Base-by-base conservation (phyloP, 2,888 invertebrate species). In the Diaphora mendica region DNA sequence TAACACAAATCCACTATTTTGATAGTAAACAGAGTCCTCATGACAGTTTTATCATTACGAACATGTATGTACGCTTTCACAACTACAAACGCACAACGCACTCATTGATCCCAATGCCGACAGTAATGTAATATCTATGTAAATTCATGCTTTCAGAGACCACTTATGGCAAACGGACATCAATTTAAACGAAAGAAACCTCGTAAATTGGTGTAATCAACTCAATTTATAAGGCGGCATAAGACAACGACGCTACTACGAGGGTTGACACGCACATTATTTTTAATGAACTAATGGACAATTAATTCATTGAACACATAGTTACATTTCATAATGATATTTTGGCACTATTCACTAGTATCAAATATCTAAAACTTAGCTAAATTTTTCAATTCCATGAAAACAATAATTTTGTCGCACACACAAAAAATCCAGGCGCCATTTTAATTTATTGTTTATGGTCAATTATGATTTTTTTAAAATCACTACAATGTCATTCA, bases 361-460 rank as follows among this genome's bases (percentile, higher is more conserved):
- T 79, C 83, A 80, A 79, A 79, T 73, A 71, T 48, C 76, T 70
- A 81, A 86, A 87, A 87, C 79, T 83, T 78, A 75, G 84, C 78
- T 87, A 87, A 82, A 88, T 88, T 84, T 82, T 76, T 76, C 73
- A 84, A 88, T 91, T 89, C 89, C 76, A 87, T 82, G 91, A 94
- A 94, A 95, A 95, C 94, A 95, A 94, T 94, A 91, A 92, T 91
- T 94, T 91, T 89, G 92, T 92, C 91, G 91, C 95, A 95, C 95
- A 95, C 95, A 95, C 95, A 94, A 95, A 94, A 95, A 95, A 94
- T 93, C 70, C 90, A 90, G 89, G 93, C 95, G 96, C 96, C 96
- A 96, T 96, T 95, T 96, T 96, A 92, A 94, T 72, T 44, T 33
- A 71, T 74, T 96, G 92, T 94, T 94, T 96, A 94, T 96, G 95